Conservation (phyloP, 2,113 vertebrate species). For the Phrynosoma platyrhinos region DNA sequence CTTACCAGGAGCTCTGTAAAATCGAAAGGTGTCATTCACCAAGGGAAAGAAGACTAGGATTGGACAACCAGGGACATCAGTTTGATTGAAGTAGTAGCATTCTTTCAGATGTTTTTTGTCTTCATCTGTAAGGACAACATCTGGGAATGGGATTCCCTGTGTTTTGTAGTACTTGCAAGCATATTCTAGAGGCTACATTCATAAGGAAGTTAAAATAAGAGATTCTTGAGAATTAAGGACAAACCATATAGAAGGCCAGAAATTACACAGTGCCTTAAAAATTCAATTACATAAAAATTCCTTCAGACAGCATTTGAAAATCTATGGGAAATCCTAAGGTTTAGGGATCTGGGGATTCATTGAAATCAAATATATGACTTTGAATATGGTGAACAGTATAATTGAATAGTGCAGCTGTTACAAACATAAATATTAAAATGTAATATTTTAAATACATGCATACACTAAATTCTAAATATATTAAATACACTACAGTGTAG, state of each 20-base stretch:
- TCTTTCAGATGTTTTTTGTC: slow-evolving; percentile 77
- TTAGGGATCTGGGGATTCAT: neutral
- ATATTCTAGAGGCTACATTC: slow-evolving; percentile 76
- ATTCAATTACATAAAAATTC: neutral
- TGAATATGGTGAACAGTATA: neutral
- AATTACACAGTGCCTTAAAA: neutral
- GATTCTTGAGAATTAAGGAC: neutral
- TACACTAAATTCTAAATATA: too few relatives aligned
- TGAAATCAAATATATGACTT: neutral
- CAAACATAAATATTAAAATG: neutral
- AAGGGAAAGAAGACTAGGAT: slow-evolving; percentile 82
- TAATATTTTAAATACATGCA: too few relatives aligned
- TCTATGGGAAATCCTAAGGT: neutral
- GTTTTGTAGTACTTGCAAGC: slow-evolving; percentile 73
- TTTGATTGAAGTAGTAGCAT: slow-evolving; percentile 77
- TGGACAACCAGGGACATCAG: slow-evolving; percentile 67
- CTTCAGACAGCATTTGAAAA: neutral
- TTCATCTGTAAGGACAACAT: slow-evolving; percentile 69
- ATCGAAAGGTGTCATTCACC: slow-evolving; percentile 79
- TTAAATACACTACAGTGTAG: too few relatives aligned
- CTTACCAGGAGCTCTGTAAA: slow-evolving; percentile 83
- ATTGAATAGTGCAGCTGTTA: neutral
- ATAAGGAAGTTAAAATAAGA: slow-evolving; percentile 35
- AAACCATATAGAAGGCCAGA: neutral
- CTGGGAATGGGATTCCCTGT: slow-evolving; percentile 82